Evolutionary conservation across 2,888 invertebrate species (phyloP).

Genomic region (Agriopis aurantiaria): DNA sequence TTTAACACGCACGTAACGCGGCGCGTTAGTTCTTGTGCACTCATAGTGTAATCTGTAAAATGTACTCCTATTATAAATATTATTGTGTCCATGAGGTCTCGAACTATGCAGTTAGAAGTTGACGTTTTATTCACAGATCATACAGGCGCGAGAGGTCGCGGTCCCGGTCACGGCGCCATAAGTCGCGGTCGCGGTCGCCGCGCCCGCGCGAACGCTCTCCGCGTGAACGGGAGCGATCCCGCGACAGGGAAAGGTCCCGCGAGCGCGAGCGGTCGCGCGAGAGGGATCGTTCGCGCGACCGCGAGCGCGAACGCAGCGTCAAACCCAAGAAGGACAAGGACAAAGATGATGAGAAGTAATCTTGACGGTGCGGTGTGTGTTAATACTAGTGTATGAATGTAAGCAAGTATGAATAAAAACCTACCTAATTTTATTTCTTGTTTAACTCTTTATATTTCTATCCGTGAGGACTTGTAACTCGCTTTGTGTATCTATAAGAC

Average conservation of each 20-base stretch:
- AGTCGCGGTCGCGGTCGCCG: constrained; percentile 90
- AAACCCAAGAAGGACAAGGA: constrained; percentile 88
- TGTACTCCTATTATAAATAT: no score
- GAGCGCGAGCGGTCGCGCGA: constrained; percentile 70
- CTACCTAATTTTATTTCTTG: constrained; percentile 19
- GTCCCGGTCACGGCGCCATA: constrained; percentile 89
- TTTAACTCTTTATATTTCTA: constrained; percentile 15
- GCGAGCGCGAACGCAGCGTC: constrained; percentile 77
- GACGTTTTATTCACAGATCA: constrained; percentile 74
- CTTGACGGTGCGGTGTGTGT: constrained; percentile 15
- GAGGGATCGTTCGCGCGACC: constrained; percentile 52
- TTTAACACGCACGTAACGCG: no score
- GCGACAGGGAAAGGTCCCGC: constrained; percentile 71
- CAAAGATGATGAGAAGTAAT: constrained; percentile 90
- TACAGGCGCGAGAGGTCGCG: constrained; percentile 89
- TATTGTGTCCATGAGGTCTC: not conserved
- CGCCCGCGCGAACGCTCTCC: constrained; percentile 71
- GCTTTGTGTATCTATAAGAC: no score
- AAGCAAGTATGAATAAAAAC: constrained; percentile 38
- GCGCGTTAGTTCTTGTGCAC: no score
- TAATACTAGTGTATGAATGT: constrained; percentile 26
- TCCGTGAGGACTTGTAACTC: no score
- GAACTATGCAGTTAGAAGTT: not conserved
- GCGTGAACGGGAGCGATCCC: constrained; percentile 65
- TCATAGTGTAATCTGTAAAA: no score